phyloP scores from a whole-genome alignment of 2,888 invertebrate genomes.

The Phania funesta region DNA sequence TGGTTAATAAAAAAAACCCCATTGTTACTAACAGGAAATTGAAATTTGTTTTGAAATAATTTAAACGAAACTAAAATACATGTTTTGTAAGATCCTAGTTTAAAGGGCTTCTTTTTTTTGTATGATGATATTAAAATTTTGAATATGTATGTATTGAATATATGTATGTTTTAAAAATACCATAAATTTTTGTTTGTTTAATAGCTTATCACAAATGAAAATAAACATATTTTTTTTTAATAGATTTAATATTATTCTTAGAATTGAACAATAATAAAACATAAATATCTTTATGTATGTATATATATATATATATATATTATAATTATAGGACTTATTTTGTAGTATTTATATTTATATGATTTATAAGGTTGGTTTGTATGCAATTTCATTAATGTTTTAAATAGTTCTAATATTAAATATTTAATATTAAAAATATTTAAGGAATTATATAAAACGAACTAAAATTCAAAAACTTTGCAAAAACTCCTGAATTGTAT shows the following conservation, averaged over 20 bases:
- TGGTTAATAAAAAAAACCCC: conserved; percentile 11
- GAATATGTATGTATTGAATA: conserved; percentile 62
- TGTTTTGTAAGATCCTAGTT: neutral
- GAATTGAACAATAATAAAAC: conserved; percentile 79
- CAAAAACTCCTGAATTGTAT: neutral
- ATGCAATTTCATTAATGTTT: conserved; percentile 64
- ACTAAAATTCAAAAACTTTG: conserved; percentile 8
- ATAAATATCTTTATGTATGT: conserved; percentile 71
- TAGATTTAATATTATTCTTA: conserved; percentile 76
- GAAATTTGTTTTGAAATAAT: neutral
- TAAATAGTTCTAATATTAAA: conserved; percentile 43
- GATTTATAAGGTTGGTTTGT: conserved; percentile 69
- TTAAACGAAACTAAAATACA: neutral
- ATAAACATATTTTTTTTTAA: conserved; percentile 75
- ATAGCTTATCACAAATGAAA: conserved; percentile 78
- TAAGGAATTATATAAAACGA: conserved; percentile 25
- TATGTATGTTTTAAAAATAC: conserved; percentile 75
- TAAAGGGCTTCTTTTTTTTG: conserved; percentile 3
- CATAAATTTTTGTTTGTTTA: conserved; percentile 73
- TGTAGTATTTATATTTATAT: conserved; percentile 74
- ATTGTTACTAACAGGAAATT: conserved; percentile 9
- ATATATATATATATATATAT: conserved; percentile 43
- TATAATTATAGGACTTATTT: conserved; percentile 75
- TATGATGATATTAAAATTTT: conserved; percentile 65
- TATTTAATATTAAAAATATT: conserved; percentile 15